Evolutionary conservation across 2,888 invertebrate genomes (phyloP), one percentile per base, ranked within the genome.

Genomic region (Busseola fusca): DNA sequence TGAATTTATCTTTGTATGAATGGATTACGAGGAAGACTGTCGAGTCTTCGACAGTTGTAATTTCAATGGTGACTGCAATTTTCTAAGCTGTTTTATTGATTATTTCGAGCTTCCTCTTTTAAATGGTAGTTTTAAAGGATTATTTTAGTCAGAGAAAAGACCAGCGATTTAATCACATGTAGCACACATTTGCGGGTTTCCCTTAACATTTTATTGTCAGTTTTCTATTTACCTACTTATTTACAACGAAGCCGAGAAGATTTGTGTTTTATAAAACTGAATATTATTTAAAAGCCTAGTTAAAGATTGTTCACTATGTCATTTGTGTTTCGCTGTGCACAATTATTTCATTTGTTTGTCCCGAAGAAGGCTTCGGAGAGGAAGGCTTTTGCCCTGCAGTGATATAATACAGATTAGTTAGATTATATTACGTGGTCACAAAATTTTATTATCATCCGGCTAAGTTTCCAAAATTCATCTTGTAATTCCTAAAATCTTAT

Each of bases 401-500:
- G 9, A 1, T 7, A 40, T 12, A 40, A 40, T 12, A 40, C 40
- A 40, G 40, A 12, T 40, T 40, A 40, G 12, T 40, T 40, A 40
- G 40, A 12, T 40, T 1, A 40, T 1, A 40, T 40, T 30, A 21
- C 37, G 21, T 57, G 3, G 25, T 30, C 9, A 10, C 12, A 27
- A 45, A n/a, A 18, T 60, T 27, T 37, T 18, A 14, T 14, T 30
- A 14, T 2, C 7, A 14, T 21, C 10, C 1, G 6, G 18, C 3
- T 37, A 3, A 5, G 5, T 27, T 10, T 25, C 4, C 1, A 67
- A 42, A 48, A 57, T 21, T n/a, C 1, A 50, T 42, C 1, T 40
- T 40, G 21, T 50, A 30, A 14, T 64, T 56, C 21, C 0, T n/a
- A 54, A 54, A 54, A 64, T 37, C 64, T 57, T 59, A 18, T 67